Evolutionary conservation across 2,888 invertebrate genomes (phyloP), one percentile per base, ranked within the genome.

Genomic region (Limnephilus auricula): DNA sequence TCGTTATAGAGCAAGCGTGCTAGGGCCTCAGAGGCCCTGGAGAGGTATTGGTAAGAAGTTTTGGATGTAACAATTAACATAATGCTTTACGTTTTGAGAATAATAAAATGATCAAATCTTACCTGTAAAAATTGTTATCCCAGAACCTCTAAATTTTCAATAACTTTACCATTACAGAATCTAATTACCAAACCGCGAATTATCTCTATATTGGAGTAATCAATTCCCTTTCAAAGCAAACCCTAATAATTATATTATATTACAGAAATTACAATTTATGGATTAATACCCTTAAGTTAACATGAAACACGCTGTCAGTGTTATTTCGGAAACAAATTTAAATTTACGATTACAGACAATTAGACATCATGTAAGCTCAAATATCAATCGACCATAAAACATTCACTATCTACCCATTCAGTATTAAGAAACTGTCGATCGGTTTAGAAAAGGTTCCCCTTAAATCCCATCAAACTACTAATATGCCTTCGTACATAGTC

Each of bases 211-310:
- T 82, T 82, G 82, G 34, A 34, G 82, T 82, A 82, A 82, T 82
- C 15, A 25, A 34, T 32, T 34, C 6, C 15, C 82, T 32, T 34
- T 34, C 32, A 82, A 25, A 31, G 32, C 15, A 9, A 15, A 34
- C 13, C 82, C 18, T 32, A 82, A 82, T 40, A 40, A 34, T 82
- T 82, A 82, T 34, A 82, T 82, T 82, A 18, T 82, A 82, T 82
- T 82, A 82, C 18, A 34, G 32, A 82, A 82, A 82, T 82, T 82
- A 82, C 18, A 82, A 5, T 34, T 82, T 82, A 82, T 82, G 32
- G 82, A 82, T 82, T 82, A 82, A 82, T 65, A 65, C 65, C 18
- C 65, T 25, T 65, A 18, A 5, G 25, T 65, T 65, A 25, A 5
- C 65, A 65, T 6, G 65, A 65, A 65, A 65, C 65, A 18, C 18